Evolutionary conservation across 2,797 vertebrate genomes (phyloP), one percentile per base, ranked within the genome.

Genomic region (Zenarchopterus dispar): DNA sequence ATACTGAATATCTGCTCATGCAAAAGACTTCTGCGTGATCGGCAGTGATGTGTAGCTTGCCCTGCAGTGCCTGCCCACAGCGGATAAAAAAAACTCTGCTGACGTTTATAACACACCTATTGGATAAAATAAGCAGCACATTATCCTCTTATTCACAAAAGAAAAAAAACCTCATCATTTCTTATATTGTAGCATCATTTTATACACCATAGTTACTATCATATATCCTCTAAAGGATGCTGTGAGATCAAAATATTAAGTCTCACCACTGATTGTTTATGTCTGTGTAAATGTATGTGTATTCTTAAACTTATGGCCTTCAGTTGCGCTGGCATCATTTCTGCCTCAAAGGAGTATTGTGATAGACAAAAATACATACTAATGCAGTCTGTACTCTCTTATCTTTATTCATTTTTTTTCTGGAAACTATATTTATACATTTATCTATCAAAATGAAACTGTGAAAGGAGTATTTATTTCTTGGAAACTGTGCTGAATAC

Each of bases 181-280:
- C 63, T 62, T 73, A 69, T 53, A 66, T 9, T 36, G 78, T 89
- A 89, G 86, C 82, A 86, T 70, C 46, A 67, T 81, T 88, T 84
- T 74, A 67, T 81, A 79, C 23, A 42, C 18, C 67, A 69, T 80
- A 79, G 62, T 58, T 81, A 64, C 52, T 80, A 50, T 70, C 45
- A 67, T 64, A 70, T 78, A 81, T 74, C 77, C 75, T 77, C 51
- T 60, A 26, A n/a, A 67, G 31, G 50, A 78, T 64, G 56, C 75
- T 67, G 60, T 74, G 24, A 78, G 41, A 70, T 56, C 21, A 48
- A 68, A 73, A 63, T 76, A 70, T 70, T 44, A 53, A 57, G 22
- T 78, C 54, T 67, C 62, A 70, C 66, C 75, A 73, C 57, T 84
- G 80, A 84, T 77, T 88, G 84, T 74, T 78, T 68, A 71, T 81